Percentiles rank a stretch among this genome's conserved stretches.
Conservation (phyloP, 2,113 vertebrate species). For the Tinamus guttatus region DNA sequence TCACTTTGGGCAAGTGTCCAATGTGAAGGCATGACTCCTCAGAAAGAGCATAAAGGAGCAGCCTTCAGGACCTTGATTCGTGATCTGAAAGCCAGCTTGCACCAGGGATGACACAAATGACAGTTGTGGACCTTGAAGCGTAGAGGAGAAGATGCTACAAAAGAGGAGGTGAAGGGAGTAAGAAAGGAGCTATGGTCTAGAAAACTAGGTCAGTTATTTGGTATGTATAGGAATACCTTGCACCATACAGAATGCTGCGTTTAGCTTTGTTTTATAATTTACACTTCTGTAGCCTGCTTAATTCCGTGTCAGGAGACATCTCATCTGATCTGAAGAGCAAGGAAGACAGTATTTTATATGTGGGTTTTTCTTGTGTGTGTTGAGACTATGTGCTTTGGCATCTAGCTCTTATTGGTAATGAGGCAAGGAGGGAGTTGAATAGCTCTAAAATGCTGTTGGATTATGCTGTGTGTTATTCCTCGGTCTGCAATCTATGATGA, state of each 20-base stretch:
- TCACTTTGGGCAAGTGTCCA: background rate
- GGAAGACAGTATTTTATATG: background rate
- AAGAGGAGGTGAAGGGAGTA: background rate
- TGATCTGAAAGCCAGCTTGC: background rate
- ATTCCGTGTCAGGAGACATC: too few species aligned
- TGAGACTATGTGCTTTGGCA: too few species aligned
- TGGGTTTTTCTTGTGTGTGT: background rate
- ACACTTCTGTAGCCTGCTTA: too few species aligned
- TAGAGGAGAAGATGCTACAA: background rate
- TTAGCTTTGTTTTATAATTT: too few species aligned
- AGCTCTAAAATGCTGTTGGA: too few species aligned
- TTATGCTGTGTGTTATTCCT: background rate
- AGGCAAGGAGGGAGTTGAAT: background rate
- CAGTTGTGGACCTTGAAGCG: background rate
- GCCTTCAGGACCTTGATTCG: background rate
- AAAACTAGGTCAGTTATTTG: too few species aligned
- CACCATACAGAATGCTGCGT: too few species aligned
- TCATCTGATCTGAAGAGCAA: background rate
- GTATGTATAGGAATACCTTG: too few species aligned
- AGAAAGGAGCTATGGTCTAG: background rate
- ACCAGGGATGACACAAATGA: background rate
- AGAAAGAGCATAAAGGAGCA: background rate
- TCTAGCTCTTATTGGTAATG: background rate
- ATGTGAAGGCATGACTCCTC: background rate
- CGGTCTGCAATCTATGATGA: background rate